These are phyloP conservation scores for Eupithecia dodoneata DNA, from an alignment of 2,888 invertebrate species.

Conservation along the genomic window DNA sequence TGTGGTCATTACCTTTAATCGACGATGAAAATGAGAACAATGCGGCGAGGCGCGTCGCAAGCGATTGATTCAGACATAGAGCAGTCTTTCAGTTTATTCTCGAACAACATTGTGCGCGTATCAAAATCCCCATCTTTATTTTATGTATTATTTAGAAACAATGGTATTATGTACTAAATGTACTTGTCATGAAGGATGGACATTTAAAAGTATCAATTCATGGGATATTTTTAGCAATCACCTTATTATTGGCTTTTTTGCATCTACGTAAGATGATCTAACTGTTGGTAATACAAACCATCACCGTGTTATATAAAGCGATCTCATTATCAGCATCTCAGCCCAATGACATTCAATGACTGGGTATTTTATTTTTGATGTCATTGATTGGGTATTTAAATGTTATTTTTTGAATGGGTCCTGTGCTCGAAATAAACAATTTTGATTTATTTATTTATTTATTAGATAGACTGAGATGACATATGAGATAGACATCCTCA, in stretches of 20 bases:
- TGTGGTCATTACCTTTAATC: slow-evolving; percentile 75
- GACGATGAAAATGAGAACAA: slow-evolving; percentile 72
- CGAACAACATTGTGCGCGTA: neutral
- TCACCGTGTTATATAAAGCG: neutral
- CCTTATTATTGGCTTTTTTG: too few relatives aligned
- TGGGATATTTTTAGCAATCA: neutral
- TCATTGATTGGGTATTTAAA: too few relatives aligned
- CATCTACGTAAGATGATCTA: too few relatives aligned
- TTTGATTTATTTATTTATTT: too few relatives aligned
- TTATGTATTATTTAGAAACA: neutral
- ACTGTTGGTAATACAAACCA: neutral
- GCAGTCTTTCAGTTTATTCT: slow-evolving; percentile 39
- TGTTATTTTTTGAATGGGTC: too few relatives aligned
- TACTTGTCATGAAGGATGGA: neutral
- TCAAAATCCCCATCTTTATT: slow-evolving; percentile 20
- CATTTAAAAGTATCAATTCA: neutral
- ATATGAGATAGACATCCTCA: too few relatives aligned
- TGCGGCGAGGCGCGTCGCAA: slow-evolving; percentile 58
- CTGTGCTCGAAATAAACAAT: too few relatives aligned
- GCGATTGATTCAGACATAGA: slow-evolving; percentile 74
- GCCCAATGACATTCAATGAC: too few relatives aligned
- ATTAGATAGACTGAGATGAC: too few relatives aligned
- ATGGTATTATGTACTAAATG: neutral
- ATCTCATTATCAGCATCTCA: neutral
- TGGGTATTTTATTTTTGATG: too few relatives aligned